Base-by-base conservation (phyloP, 2,113 vertebrate genomes). In the Crocuta crocuta region DNA sequence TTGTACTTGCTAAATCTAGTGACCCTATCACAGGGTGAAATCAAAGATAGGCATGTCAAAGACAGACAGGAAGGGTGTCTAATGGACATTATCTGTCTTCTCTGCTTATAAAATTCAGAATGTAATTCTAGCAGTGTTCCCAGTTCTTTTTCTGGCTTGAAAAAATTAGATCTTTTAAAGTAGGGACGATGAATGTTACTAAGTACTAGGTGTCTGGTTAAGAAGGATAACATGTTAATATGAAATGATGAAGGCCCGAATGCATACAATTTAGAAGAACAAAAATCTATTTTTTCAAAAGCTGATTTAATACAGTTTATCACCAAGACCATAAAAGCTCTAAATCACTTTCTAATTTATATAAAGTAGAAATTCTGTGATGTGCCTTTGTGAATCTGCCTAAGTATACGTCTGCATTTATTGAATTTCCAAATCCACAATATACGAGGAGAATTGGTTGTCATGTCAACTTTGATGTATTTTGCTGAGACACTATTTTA, bases 311-410 rank as follows among this genome's bases (percentile, higher is more conserved):
- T 95, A 90, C 5, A 95, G 35, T 90, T 96, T 91, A 96, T 94
- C 71, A 91, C 6, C 43, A 90, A 95, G 19, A 93, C 35, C 78
- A 66, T 79, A 94, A 88, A 83, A 74, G 7, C n/a, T 93, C n/a
- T 48, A 93, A 91, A 89, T 97, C 68, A 94, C 55, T 96, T 86
- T 45, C 43, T 97, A 97, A 94, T 95, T 95, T 97, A 95, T 87
- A 87, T 83, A 79, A 84, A 82, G 89, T n/a, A 94, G 43, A 92
- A 97, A 93, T 76, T 97, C 43, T 70, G 50, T 94, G 35, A 87
- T 66, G 13, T 87, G 50, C 24, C 48, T 89, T 95, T 97, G 31
- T 74, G 50, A 96, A 91, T 95, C 95, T 95, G n/a, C 88, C 81
- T 55, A 89, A 95, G 35, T 74, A 84, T 85, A 53, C 11, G 76